Evolutionary conservation across 2,113 vertebrate species (phyloP).

Genomic region (Leptocoma aspasia): DNA sequence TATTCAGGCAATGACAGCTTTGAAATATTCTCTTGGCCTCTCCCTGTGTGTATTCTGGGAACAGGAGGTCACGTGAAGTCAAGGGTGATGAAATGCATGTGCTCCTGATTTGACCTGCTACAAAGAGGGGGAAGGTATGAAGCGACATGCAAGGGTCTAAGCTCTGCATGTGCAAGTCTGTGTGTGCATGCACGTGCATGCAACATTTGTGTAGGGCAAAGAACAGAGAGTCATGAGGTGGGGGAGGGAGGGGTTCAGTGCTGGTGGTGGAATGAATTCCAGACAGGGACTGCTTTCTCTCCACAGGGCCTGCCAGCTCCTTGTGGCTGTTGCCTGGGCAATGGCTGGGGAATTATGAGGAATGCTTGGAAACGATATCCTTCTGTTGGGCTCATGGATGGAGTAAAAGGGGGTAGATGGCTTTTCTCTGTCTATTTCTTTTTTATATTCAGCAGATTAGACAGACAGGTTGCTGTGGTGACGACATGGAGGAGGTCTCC

Average conservation of each 20-base stretch:
- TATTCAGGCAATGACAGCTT: neutral
- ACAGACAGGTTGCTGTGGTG: constrained; percentile 79
- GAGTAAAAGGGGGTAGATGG: constrained; percentile 76
- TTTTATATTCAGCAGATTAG: constrained; percentile 81
- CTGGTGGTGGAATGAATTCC: constrained; percentile 30
- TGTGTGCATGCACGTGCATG: neutral
- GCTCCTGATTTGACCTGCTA: neutral
- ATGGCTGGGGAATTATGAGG: constrained; percentile 76
- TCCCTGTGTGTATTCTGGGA: neutral
- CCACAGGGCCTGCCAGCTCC: constrained; percentile 50
- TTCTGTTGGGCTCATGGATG: constrained; percentile 74
- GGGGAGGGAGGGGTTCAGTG: neutral
- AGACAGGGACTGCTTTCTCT: constrained; percentile 66
- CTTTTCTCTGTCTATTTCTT: constrained; percentile 74
- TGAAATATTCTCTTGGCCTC: neutral
- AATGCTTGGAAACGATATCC: constrained; percentile 74
- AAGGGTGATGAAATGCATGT: neutral
- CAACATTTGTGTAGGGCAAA: neutral
- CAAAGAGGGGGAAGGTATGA: neutral
- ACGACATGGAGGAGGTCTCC: constrained; percentile 71
- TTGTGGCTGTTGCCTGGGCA: constrained; percentile 78
- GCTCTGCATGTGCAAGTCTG: neutral
- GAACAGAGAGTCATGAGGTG: neutral
- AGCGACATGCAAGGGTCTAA: neutral
- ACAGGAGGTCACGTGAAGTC: neutral